Conservation (phyloP, 2,113 vertebrate genomes). For the Otus sunia region DNA sequence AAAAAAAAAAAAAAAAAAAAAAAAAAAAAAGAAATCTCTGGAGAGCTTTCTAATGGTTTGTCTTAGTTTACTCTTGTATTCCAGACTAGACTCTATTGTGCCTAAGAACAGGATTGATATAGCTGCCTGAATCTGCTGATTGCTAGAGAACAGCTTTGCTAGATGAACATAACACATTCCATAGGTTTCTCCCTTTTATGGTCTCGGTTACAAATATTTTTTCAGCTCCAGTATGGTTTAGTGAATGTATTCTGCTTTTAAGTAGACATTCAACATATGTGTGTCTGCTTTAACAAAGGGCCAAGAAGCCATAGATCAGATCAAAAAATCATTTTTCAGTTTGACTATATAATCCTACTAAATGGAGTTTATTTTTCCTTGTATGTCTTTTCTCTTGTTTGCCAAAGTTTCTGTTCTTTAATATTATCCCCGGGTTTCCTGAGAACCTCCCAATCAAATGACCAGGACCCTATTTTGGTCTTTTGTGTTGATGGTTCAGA, state of each 20-base stretch:
- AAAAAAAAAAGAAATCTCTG: neutral
- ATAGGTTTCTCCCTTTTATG: slow-evolving; percentile 59
- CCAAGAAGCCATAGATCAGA: neutral
- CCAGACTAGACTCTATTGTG: slow-evolving; percentile 29
- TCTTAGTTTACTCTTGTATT: slow-evolving; percentile 12
- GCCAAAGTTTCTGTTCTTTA: slow-evolving; percentile 14
- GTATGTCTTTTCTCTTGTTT: slow-evolving; percentile 14
- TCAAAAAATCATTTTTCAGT: slow-evolving; percentile 51
- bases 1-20: neutral
- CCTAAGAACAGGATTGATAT: slow-evolving; percentile 32
- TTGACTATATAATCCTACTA: slow-evolving; percentile 47
- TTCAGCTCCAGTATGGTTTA: neutral
- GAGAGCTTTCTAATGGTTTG: slow-evolving; percentile 36
- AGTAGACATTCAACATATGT: slow-evolving; percentile 35
- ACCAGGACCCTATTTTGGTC: neutral
- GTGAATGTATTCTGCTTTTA: slow-evolving; percentile 22
- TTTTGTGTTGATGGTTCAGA: slow-evolving; percentile 9
- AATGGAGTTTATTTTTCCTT: slow-evolving; percentile 58
- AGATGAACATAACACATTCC: slow-evolving; percentile 42
- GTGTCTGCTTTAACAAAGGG: slow-evolving; percentile 24
- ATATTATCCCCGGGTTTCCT: slow-evolving; percentile 20
- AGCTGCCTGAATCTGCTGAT: slow-evolving; percentile 37
- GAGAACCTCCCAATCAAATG: neutral
- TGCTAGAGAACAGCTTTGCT: slow-evolving; percentile 42
- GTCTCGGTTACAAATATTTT: slow-evolving; percentile 34